These are phyloP conservation scores for Gymnarchus niloticus DNA, from an alignment of 2,113 vertebrate genomes.

Conservation along the genomic window DNA sequence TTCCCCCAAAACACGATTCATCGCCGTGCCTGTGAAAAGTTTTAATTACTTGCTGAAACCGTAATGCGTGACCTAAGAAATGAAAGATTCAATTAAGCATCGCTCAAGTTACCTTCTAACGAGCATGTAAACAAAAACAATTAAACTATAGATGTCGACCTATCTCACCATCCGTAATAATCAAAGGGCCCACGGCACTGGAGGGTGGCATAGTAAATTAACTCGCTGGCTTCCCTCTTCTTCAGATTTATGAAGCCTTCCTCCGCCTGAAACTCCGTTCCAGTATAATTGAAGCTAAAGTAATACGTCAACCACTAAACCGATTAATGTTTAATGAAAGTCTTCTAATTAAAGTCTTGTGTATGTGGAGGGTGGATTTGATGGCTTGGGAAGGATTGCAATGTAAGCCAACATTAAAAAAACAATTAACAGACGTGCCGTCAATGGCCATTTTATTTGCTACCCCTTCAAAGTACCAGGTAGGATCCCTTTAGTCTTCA, in stretches of 20 bases:
- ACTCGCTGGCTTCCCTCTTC: not conserved
- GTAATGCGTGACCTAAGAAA: constrained; percentile 33
- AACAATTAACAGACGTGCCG: constrained; percentile 25
- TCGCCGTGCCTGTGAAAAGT: not conserved
- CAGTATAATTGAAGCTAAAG: constrained; percentile 41
- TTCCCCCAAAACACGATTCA: not conserved
- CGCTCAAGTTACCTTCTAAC: constrained; percentile 51
- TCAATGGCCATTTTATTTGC: not conserved
- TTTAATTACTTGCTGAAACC: constrained; percentile 41
- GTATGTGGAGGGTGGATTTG: constrained; percentile 19
- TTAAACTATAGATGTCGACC: constrained; percentile 34
- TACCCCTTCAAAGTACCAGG: not conserved
- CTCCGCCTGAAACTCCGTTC: constrained; percentile 32
- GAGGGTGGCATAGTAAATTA: constrained; percentile 26
- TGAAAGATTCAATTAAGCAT: constrained; percentile 42
- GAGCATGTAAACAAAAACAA: constrained; percentile 43
- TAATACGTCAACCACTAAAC: constrained; percentile 35
- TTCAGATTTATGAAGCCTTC: constrained; percentile 32
- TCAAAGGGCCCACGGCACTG: constrained; percentile 4
- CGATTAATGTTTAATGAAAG: constrained; percentile 49
- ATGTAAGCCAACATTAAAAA: constrained; percentile 41
- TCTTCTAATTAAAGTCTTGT: constrained; percentile 48
- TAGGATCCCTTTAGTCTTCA: not conserved
- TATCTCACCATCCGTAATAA: constrained; percentile 34
- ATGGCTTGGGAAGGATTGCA: constrained; percentile 25